These are phyloP conservation scores for Brachionus plicatilis DNA, from an alignment of 1,140 invertebrate species.

Conservation along the genomic window DNA sequence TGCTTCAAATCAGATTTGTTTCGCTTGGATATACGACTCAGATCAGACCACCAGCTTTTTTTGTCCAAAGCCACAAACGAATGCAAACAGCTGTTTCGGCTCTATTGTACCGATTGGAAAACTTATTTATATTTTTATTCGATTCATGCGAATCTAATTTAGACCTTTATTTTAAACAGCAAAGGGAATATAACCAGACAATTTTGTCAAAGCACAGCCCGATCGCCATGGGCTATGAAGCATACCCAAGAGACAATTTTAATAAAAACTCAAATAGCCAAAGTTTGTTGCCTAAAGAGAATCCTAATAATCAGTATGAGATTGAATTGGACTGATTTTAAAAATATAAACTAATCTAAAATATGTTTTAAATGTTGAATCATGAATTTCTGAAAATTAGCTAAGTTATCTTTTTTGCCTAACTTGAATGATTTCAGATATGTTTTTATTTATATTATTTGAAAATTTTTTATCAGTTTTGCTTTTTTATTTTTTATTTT, in stretches of 20 bases:
- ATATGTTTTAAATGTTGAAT: too few relatives aligned
- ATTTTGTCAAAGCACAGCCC: neutral
- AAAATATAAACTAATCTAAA: neutral
- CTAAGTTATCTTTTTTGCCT: too few relatives aligned
- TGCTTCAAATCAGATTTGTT: slow-evolving; percentile 26
- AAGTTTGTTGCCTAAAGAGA: neutral
- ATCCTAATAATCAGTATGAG: slow-evolving; percentile 12
- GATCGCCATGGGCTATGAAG: neutral
- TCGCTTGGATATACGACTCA: slow-evolving; percentile 25
- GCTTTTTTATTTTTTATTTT: too few relatives aligned
- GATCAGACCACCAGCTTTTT: neutral
- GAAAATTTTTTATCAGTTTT: too few relatives aligned
- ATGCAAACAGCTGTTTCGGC: neutral
- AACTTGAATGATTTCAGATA: too few relatives aligned
- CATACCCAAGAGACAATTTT: slow-evolving; percentile 31
- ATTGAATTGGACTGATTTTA: slow-evolving; percentile 4
- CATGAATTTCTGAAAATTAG: too few relatives aligned
- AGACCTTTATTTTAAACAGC: slow-evolving; percentile 28
- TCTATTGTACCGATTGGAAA: neutral
- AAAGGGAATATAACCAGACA: neutral
- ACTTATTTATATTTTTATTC: slow-evolving; percentile 27
- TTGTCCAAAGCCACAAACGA: neutral
- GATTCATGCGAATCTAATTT: slow-evolving; percentile 1
- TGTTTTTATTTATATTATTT: too few relatives aligned
- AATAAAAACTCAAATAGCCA: neutral